Conservation (phyloP, 2,797 vertebrate genomes). For the Cossypha heuglini region DNA sequence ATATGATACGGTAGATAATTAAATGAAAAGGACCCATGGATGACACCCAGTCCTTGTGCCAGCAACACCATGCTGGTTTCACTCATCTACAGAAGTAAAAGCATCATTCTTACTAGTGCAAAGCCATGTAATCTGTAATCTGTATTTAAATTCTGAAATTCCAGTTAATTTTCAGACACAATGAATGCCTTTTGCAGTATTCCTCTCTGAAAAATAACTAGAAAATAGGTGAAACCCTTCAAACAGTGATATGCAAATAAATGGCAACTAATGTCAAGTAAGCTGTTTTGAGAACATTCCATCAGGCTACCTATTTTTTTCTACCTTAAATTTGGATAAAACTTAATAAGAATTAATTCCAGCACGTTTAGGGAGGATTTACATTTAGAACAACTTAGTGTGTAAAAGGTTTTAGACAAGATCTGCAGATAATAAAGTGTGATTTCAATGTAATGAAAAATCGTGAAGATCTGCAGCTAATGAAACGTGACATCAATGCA, state of each 20-base stretch:
- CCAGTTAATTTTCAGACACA: not conserved
- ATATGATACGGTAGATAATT: fast-evolving
- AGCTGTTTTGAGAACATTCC: not conserved
- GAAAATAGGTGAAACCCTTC: not conserved
- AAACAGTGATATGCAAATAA: not conserved
- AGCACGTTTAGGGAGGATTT: not conserved
- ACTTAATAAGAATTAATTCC: not conserved
- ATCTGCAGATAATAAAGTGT: not conserved
- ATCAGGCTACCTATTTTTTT: not conserved
- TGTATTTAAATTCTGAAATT: not conserved
- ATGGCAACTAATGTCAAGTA: not conserved
- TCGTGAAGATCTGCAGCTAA: not conserved
- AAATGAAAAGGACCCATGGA: fast-evolving
- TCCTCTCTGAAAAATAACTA: not conserved
- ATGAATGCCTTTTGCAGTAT: not conserved
- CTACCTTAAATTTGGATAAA: not conserved
- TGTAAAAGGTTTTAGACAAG: not conserved
- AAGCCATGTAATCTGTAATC: not conserved
- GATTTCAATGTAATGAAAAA: not conserved
- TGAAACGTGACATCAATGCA: fast-evolving
- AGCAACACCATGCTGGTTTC: fast-evolving
- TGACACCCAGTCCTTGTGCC: not conserved
- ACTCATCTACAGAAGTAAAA: not conserved
- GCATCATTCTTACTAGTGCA: fast-evolving
- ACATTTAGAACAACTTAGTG: not conserved